A percentile compares a stretch with the other conserved stretches of the same genome.
phyloP scores from a whole-genome alignment of 2,113 vertebrate genomes.

The Colinus virginianus region DNA sequence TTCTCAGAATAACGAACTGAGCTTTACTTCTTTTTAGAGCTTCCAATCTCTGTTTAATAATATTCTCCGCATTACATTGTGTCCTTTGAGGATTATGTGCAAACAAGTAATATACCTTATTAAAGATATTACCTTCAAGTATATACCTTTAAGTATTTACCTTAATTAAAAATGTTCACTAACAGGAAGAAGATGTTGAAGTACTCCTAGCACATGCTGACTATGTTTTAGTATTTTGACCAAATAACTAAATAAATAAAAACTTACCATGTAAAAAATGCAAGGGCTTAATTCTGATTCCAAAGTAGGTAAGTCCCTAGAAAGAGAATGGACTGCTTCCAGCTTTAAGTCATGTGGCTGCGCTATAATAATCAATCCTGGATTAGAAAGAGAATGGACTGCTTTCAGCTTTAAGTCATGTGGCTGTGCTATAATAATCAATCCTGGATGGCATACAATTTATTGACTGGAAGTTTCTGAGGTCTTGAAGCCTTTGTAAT shows the following conservation, averaged over 20 bases:
- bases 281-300: conserved; percentile 34
- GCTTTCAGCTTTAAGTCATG: conserved; percentile 9
- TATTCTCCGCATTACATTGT: neutral
- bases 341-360: neutral
- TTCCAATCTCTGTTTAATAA: neutral
- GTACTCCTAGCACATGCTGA: neutral
- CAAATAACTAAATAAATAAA: neutral
- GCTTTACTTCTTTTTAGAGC: neutral
- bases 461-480: conserved; percentile 37
- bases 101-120: too few species aligned
- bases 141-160: neutral
- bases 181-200: neutral
- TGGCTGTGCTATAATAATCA: conserved; percentile 5
- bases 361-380: conserved; percentile 21
- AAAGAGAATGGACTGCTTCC: neutral
- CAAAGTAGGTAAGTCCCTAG: neutral
- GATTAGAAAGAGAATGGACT: conserved; percentile 7
- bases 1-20: neutral
- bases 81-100: neutral
- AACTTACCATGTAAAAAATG: neutral
- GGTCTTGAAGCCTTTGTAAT: conserved; percentile 47
- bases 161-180: neutral
- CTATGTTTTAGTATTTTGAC: neutral
- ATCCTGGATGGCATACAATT: conserved; percentile 38
- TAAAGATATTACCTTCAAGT: too few species aligned